Evolutionary conservation across 2,888 invertebrate genomes (phyloP).

Genomic region (Phaonia tiefii): DNA sequence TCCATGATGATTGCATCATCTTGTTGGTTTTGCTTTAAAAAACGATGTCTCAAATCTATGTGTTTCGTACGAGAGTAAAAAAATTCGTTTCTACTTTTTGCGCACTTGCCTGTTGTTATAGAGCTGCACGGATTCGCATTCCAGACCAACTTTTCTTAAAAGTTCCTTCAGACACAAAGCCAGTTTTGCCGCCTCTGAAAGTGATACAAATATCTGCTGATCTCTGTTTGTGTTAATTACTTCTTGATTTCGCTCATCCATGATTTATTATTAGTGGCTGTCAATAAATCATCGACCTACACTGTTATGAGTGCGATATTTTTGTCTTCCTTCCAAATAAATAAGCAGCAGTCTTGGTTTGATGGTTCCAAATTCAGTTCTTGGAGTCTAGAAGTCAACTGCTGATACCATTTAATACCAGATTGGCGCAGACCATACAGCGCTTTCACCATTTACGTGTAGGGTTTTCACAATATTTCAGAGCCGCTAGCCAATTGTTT

Average conservation of each 20-base stretch:
- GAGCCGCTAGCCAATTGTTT: conserved; percentile 19
- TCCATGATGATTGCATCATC: conserved; percentile 23
- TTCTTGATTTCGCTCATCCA: conserved; percentile 45
- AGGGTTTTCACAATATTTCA: conserved; percentile 40
- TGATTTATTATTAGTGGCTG: conserved; percentile 45
- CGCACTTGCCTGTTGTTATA: neutral
- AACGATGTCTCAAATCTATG: conserved; percentile 52
- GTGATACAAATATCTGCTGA: conserved; percentile 50
- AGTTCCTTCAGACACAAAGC: conserved; percentile 43
- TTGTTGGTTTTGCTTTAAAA: conserved; percentile 36
- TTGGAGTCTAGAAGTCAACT: conserved; percentile 40
- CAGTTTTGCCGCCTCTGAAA: conserved; percentile 59
- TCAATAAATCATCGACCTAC: conserved; percentile 63
- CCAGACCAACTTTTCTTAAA: neutral
- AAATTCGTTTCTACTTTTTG: neutral
- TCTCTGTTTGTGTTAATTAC: conserved; percentile 56
- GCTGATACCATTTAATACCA: conserved; percentile 53
- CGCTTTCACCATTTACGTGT: conserved; percentile 54
- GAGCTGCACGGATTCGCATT: neutral
- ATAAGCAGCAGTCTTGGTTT: conserved; percentile 55
- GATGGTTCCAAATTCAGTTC: conserved; percentile 33
- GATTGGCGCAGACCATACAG: conserved; percentile 61
- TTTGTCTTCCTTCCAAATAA: conserved; percentile 27
- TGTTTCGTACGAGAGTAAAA: conserved; percentile 49
- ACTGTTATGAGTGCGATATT: conserved; percentile 54